These are phyloP conservation scores for Plagodis pulveraria DNA, from an alignment of 2,888 invertebrate genomes.

Conservation along the genomic window DNA sequence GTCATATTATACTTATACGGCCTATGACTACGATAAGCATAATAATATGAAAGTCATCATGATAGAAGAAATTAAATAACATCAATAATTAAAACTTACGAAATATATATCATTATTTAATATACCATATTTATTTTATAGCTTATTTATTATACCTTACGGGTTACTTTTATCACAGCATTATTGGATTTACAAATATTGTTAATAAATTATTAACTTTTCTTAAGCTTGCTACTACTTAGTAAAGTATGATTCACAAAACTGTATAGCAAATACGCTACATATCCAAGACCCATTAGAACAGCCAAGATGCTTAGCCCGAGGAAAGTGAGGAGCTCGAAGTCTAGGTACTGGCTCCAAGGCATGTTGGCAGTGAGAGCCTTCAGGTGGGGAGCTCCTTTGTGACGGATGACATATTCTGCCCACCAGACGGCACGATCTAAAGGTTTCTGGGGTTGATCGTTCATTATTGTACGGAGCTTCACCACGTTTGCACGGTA, in stretches of 20 bases:
- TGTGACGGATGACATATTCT: conserved; percentile 46
- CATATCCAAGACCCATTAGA: neutral
- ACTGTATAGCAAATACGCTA: neutral
- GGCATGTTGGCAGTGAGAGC: conserved; percentile 56
- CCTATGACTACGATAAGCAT: too few relatives aligned
- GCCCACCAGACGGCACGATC: conserved; percentile 72
- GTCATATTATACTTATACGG: too few relatives aligned
- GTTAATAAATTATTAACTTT: neutral
- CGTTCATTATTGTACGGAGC: conserved; percentile 15
- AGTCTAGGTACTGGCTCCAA: conserved; percentile 45
- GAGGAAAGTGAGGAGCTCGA: conserved; percentile 1
- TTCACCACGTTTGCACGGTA: conserved; percentile 8
- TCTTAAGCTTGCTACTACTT: neutral
- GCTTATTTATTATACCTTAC: too few relatives aligned
- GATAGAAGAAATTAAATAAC: too few relatives aligned
- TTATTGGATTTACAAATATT: too few relatives aligned
- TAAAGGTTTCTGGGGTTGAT: conserved; percentile 58
- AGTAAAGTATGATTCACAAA: neutral
- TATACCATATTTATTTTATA: too few relatives aligned
- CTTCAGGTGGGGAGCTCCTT: conserved; percentile 65
- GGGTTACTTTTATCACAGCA: too few relatives aligned
- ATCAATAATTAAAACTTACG: too few relatives aligned
- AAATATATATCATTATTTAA: too few relatives aligned
- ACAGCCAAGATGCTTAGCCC: neutral
- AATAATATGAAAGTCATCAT: too few relatives aligned